Conservation (phyloP, 2,888 invertebrate species). For the Xestia rhomboidea region DNA sequence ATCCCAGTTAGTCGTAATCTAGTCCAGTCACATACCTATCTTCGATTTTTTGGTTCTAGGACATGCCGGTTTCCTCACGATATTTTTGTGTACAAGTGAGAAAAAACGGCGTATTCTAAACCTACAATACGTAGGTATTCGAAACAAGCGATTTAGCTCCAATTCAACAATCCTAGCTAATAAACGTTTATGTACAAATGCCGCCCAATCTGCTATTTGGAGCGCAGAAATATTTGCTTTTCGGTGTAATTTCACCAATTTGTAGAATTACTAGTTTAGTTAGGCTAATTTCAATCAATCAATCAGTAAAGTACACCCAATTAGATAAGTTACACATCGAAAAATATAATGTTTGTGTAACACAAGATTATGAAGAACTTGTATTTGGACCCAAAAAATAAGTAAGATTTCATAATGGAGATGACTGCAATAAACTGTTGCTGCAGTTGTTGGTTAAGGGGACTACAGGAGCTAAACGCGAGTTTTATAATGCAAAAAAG, state of each 20-base stretch:
- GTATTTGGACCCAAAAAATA: neutral
- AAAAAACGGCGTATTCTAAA: neutral
- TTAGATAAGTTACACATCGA: slow-evolving; percentile 4
- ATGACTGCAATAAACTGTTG: no score
- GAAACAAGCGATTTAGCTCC: neutral
- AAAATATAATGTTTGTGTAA: slow-evolving; percentile 1
- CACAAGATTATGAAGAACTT: neutral
- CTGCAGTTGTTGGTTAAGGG: no score
- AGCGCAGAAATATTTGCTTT: slow-evolving; percentile 51
- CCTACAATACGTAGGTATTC: neutral
- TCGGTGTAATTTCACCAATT: slow-evolving; percentile 40
- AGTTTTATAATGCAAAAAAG: no score
- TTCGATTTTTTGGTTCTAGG: no score
- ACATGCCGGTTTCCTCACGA: no score
- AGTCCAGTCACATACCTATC: fast-evolving
- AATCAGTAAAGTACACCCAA: slow-evolving; percentile 20
- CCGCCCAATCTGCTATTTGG: slow-evolving; percentile 51
- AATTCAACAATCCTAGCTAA: slow-evolving; percentile 9
- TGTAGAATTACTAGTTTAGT: slow-evolving; percentile 26
- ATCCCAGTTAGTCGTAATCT: neutral
- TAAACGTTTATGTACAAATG: slow-evolving; percentile 45
- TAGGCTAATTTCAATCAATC: slow-evolving; percentile 32
- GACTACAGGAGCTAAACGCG: no score
- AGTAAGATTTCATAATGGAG: no score
- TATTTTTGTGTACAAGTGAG: no score